phyloP scores from a whole-genome alignment of 2,113 vertebrate species.

The Tachycineta bicolor region DNA sequence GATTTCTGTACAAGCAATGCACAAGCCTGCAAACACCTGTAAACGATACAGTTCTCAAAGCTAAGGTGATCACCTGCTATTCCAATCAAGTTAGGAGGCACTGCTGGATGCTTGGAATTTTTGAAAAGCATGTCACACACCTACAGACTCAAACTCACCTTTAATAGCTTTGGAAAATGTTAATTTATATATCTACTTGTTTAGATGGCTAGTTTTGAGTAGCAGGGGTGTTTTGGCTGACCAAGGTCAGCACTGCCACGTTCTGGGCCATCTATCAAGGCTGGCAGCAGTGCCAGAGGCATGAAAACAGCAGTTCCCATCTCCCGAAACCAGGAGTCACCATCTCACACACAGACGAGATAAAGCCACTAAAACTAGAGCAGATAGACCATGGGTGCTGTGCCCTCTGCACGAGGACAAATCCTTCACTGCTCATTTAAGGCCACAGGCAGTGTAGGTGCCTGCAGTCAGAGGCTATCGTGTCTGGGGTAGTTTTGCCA shows the following conservation, averaged over 20 bases:
- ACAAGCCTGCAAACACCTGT: neutral
- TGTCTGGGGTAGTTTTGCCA: neutral
- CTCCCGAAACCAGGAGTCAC: neutral
- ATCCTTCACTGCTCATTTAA: neutral
- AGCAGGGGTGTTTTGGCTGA: neutral
- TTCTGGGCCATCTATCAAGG: neutral
- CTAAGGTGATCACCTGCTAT: neutral
- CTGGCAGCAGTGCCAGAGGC: neutral
- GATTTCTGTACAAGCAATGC: neutral
- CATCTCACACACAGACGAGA: neutral
- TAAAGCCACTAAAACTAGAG: neutral
- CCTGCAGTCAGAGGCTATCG: neutral
- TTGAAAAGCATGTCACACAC: neutral
- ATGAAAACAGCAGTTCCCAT: neutral
- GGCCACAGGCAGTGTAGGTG: neutral
- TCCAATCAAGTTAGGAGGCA: neutral
- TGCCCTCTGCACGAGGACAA: neutral
- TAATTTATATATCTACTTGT: neutral
- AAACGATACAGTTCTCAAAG: neutral
- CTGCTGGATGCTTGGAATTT: neutral
- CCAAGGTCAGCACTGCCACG: neutral
- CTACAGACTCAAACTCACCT: neutral
- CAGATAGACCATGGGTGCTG: neutral
- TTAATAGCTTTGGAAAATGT: neutral
- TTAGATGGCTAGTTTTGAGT: neutral